Percentiles rank a stretch among this genome's conserved stretches.
phyloP scores from a whole-genome alignment of 2,888 invertebrate genomes.

The Ormyrus labotus region DNA sequence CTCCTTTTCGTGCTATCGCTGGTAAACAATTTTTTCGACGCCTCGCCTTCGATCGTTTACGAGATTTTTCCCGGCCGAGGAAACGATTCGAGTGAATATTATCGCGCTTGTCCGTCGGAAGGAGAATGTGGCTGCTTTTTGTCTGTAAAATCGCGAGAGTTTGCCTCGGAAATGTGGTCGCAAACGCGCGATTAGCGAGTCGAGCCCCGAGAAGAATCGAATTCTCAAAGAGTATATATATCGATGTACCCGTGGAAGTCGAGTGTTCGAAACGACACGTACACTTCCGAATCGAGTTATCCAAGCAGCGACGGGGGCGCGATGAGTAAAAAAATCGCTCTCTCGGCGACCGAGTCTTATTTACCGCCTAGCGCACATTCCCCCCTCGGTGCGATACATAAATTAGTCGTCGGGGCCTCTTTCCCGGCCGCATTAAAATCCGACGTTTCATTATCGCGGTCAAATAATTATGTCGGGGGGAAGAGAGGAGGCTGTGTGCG shows the following conservation, averaged over 20 bases:
- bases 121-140: too few relatives aligned
- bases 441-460: conserved; percentile 61
- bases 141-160: too few relatives aligned
- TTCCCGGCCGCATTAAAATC: conserved; percentile 38
- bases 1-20: not conserved
- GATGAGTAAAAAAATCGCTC: conserved; percentile 10
- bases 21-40: conserved; percentile 39
- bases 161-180: too few relatives aligned
- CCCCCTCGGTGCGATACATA: conserved; percentile 9
- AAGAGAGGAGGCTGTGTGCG: not conserved
- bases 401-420: conserved; percentile 33
- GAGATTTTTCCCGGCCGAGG: conserved; percentile 15
- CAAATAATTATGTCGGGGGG: conserved; percentile 60
- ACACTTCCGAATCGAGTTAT: conserved; percentile 43
- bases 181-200: too few relatives aligned
- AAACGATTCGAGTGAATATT: conserved; percentile 25
- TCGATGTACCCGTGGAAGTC: too few relatives aligned
- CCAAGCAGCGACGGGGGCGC: conserved; percentile 6
- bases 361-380: not conserved
- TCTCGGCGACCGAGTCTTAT: conserved; percentile 41
- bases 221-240: too few relatives aligned
- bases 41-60: conserved; percentile 5
- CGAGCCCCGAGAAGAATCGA: too few relatives aligned
- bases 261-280: conserved; percentile 13
- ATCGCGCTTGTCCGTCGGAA: not conserved